These are phyloP conservation scores for Gasterosteus aculeatus DNA, from an alignment of 2,113 vertebrate species.

Conservation along the genomic window DNA sequence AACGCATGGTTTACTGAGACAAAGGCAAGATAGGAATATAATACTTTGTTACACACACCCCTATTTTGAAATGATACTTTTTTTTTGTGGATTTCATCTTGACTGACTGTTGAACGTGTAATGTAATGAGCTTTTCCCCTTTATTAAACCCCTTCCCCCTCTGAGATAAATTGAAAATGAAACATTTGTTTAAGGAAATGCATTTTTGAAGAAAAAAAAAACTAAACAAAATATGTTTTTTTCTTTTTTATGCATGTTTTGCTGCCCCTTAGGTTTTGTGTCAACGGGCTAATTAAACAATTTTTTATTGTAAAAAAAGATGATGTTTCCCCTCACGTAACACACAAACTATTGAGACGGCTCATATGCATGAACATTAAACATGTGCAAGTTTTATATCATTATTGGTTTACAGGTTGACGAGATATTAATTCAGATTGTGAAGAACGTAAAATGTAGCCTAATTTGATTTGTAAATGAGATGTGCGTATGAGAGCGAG, in stretches of 20 bases:
- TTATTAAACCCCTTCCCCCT: conserved; percentile 5
- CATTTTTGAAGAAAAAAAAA: conserved; percentile 49
- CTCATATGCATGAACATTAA: conserved; percentile 68
- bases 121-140: conserved; percentile 42
- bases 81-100: conserved; percentile 55
- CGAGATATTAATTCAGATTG: conserved; percentile 40
- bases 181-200: conserved; percentile 53
- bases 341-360: conserved; percentile 53
- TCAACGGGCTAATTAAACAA: conserved; percentile 51
- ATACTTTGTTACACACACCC: conserved; percentile 55
- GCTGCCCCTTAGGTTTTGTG: conserved; percentile 59
- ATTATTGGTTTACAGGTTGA: conserved; percentile 34
- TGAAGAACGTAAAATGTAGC: conserved; percentile 52
- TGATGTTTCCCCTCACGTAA: conserved; percentile 25
- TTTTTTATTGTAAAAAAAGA: conserved; percentile 42
- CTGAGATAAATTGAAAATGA: conserved; percentile 41
- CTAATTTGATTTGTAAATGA: conserved; percentile 48
- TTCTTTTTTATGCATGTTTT: conserved; percentile 69
- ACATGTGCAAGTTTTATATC: conserved; percentile 60
- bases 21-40: conserved; percentile 59
- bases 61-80: conserved; percentile 56
- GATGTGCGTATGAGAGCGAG: neutral
- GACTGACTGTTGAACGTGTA: conserved; percentile 59
- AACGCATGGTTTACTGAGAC: conserved; percentile 59
- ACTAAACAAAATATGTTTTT: conserved; percentile 9